Base-by-base conservation (phyloP, 2,888 invertebrate genomes). In the Hypselothyrea guttata region DNA sequence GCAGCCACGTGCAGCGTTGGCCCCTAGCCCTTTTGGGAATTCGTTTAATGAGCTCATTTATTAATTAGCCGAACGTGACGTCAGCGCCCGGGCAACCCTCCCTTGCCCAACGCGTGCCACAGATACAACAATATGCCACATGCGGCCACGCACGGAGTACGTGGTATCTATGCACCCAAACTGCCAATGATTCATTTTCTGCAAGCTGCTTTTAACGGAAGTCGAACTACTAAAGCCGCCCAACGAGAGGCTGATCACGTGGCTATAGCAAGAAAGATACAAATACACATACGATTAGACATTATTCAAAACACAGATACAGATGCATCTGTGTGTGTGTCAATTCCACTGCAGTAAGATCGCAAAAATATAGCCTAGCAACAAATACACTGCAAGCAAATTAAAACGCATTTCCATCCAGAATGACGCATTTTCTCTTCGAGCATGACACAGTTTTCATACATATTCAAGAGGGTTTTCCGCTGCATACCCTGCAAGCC, bases 1-100 rank as follows among this genome's bases (percentile, higher is more conserved):
- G n/a, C n/a, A n/a, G 53, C 41, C 44, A 55, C 49, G 54, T 57
- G 41, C 42, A 51, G n/a, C 34, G 15, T 15, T 16, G 13, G 11
- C 11, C 12, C 18, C 35, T 13, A 27, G 53, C 33, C 37, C 30
- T 28, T 46, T 7, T 28, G 22, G 37, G 33, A 41, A 41, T 44
- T 56, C 52, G 12, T 45, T 70, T 77, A 70, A 78, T 77, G 78
- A 81, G 70, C 70, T 81, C 72, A 82, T 78, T 75, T 77, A 78
- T 70, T 78, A 77, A 78, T 81, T 75, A 67, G 59, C 35, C 55
- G 16, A 55, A 81, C 75, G 75, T 78, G 82, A 77, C 72, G 69
- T 77, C 78, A 78, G 49, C 57, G 37, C 16, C 1, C 15, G 11
- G 34, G 38, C 41, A 45, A 12, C 22, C 11, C 16, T 38, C 27